A percentile compares a stretch with the other conserved stretches of the same genome.
phyloP scores from a whole-genome alignment of 1,140 invertebrate genomes.

The Drosophila sp. region DNA sequence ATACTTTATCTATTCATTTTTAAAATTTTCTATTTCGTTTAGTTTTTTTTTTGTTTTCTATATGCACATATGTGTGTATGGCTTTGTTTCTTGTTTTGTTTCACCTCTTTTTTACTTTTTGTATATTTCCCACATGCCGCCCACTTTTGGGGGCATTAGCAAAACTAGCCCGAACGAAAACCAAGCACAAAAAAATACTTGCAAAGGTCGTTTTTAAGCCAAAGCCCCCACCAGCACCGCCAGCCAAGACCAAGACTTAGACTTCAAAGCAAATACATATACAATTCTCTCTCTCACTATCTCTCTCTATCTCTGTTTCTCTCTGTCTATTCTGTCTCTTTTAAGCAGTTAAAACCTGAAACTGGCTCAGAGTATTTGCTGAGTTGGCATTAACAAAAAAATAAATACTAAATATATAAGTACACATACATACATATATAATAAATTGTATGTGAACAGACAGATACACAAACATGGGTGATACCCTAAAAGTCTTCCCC shows the following conservation, averaged over 20 bases:
- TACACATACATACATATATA: constrained; percentile 13
- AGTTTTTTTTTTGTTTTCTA: background rate
- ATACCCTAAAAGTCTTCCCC: background rate
- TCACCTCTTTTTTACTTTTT: background rate
- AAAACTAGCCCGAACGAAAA: constrained; percentile 7
- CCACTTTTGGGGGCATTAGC: constrained; percentile 37
- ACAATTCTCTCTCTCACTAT: background rate
- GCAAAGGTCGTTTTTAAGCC: constrained; percentile 50
- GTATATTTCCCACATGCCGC: constrained; percentile 31
- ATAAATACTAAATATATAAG: constrained; percentile 2
- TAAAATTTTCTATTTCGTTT: constrained; percentile 1
- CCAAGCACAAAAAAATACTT: constrained; percentile 32
- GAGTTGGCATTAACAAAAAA: constrained; percentile 49
- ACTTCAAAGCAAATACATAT: constrained; percentile 11
- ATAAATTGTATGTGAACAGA: background rate
- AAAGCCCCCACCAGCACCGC: constrained; percentile 16
- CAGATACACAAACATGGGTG: background rate
- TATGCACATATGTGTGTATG: too few relatives aligned
- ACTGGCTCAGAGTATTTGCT: constrained; percentile 51
- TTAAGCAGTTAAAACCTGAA: constrained; percentile 36
- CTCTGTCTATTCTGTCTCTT: background rate
- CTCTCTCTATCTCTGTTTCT: constrained; percentile 1
- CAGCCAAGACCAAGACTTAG: constrained; percentile 10
- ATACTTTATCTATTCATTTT: background rate
- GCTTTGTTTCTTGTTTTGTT: background rate